A percentile compares a stretch with the other conserved stretches of the same genome.
Conservation (phyloP, 2,113 vertebrate species). For the Puntigrus tetrazona region DNA sequence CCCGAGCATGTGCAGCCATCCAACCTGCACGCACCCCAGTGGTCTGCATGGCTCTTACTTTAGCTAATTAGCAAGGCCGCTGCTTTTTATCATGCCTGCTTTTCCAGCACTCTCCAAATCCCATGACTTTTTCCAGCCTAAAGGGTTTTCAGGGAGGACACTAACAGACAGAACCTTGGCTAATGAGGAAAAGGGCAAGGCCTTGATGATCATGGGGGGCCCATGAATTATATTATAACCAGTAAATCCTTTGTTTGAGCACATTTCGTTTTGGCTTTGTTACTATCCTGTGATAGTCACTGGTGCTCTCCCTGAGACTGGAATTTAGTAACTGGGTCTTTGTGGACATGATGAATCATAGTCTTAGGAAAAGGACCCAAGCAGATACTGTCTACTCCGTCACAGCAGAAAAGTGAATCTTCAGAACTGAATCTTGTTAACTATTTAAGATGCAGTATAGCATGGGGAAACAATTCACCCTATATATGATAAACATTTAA, state of each 20-base stretch:
- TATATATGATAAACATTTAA: neutral
- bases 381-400: neutral
- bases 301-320: neutral
- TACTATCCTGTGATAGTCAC: neutral
- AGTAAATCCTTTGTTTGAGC: neutral
- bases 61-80: constrained; percentile 36
- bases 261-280: neutral
- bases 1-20: constrained; percentile 34
- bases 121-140: constrained; percentile 17
- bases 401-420: neutral
- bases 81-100: constrained; percentile 41
- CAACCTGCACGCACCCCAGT: constrained; percentile 11
- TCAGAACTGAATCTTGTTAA: neutral
- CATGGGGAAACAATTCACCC: neutral
- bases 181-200: constrained; percentile 22
- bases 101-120: neutral
- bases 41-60: neutral
- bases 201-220: neutral
- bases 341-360: neutral
- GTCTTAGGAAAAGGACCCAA: neutral
- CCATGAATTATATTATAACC: neutral
- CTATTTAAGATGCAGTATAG: neutral
- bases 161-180: neutral
- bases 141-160: constrained; percentile 5
- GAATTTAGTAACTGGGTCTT: constrained; percentile 1